A percentile compares a stretch with the other conserved stretches of the same genome.
Conservation (phyloP, 2,888 invertebrate genomes). For the Deilephila elpenor region DNA sequence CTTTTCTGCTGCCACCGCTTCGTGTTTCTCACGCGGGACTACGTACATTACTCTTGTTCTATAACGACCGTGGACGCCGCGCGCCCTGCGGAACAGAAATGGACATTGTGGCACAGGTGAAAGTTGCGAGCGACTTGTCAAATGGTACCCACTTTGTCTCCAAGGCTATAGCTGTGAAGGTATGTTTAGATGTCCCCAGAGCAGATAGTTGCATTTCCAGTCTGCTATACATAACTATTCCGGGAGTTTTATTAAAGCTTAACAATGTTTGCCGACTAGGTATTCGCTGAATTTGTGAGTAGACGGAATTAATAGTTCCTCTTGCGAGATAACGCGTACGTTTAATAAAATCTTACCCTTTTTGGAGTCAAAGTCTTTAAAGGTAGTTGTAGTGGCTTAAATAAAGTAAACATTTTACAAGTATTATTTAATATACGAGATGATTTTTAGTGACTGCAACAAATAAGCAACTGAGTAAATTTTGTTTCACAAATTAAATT, state of each 20-base stretch:
- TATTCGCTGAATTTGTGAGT: slow-evolving; percentile 18
- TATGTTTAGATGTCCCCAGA: slow-evolving; percentile 76
- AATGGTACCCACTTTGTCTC: slow-evolving; percentile 75
- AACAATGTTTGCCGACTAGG: slow-evolving; percentile 59
- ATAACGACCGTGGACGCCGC: neutral
- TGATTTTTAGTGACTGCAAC: neutral
- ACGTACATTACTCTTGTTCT: slow-evolving; percentile 52
- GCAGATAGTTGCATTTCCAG: slow-evolving; percentile 81
- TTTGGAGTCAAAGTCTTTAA: neutral
- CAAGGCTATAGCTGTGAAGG: slow-evolving; percentile 76
- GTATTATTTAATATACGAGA: neutral
- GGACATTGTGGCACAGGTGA: slow-evolving; percentile 42
- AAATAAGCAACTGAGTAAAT: no score
- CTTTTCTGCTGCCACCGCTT: slow-evolving; percentile 43
- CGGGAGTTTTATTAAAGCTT: slow-evolving; percentile 74
- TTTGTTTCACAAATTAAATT: no score
- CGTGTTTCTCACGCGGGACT: slow-evolving; percentile 31
- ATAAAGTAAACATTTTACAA: neutral
- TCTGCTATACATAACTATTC: slow-evolving; percentile 73
- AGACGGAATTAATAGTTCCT: slow-evolving; percentile 8
- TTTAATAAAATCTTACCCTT: neutral
- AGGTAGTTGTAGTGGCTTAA: neutral
- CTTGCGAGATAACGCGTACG: neutral
- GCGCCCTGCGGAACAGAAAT: slow-evolving; percentile 47
- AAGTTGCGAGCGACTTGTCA: slow-evolving; percentile 58